Evolutionary conservation across 2,888 invertebrate species (phyloP).

Genomic region (Eupithecia exiguata): DNA sequence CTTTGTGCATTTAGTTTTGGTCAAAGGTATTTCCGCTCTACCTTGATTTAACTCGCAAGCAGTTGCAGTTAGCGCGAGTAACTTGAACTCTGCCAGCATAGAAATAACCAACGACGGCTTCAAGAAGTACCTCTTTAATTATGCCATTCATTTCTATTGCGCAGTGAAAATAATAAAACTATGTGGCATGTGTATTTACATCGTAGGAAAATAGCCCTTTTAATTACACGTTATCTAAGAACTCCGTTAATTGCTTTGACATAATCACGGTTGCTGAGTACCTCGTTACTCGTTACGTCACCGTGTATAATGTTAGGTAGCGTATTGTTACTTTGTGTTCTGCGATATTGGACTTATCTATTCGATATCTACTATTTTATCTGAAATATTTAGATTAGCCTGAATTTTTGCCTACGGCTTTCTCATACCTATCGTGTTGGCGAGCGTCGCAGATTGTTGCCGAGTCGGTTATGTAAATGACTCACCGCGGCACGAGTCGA

Average conservation of each 20-base stretch:
- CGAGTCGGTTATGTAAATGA: conserved; percentile 54
- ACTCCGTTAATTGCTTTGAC: conserved; percentile 3
- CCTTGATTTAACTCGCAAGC: background rate
- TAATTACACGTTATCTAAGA: conserved; percentile 4
- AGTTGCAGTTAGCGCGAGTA: background rate
- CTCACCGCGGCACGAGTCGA: conserved; percentile 41
- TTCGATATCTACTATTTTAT: conserved; percentile 7
- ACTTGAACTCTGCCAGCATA: conserved; percentile 1
- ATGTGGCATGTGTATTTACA: background rate
- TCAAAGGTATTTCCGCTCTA: background rate
- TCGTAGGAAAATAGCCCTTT: background rate
- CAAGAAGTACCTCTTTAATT: background rate
- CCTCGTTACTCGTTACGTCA: conserved; percentile 1
- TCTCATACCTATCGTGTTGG: conserved; percentile 40
- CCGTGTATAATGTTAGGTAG: background rate
- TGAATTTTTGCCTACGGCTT: conserved; percentile 6
- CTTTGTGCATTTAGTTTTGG: background rate
- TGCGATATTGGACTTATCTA: conserved; percentile 14
- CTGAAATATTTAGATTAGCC: conserved; percentile 9
- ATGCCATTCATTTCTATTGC: conserved; percentile 1
- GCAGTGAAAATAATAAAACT: background rate
- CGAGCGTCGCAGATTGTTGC: conserved; percentile 40
- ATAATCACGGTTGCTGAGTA: background rate
- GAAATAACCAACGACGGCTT: background rate
- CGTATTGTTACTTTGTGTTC: conserved; percentile 25